Conservation (phyloP, 2,888 invertebrate species). For the Dioctria linearis region DNA sequence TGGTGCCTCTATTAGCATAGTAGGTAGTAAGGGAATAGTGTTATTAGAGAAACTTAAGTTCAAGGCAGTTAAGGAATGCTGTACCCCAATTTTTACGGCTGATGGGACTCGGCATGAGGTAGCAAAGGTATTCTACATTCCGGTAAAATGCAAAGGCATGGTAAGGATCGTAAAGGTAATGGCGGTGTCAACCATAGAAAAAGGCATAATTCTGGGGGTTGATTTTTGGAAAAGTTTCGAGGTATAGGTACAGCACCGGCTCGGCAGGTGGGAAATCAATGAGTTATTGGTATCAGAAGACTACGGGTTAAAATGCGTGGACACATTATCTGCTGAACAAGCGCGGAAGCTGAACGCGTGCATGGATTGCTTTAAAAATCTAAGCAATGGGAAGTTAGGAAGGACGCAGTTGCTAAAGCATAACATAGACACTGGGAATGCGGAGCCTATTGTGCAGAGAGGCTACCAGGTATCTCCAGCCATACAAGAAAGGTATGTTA, state of each 20-base stretch:
- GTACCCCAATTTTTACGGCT: not conserved
- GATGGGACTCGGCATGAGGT: not conserved
- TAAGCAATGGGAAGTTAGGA: conserved; percentile 40
- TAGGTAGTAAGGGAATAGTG: not conserved
- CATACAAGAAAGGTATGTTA: conserved; percentile 33
- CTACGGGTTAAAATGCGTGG: not conserved
- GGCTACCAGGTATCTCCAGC: conserved; percentile 43
- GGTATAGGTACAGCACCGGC: not conserved
- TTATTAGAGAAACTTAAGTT: not conserved
- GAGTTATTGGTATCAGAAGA: not conserved
- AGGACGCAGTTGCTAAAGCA: conserved; percentile 42
- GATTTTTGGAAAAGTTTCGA: not conserved
- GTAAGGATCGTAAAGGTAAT: not conserved
- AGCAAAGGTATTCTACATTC: not conserved
- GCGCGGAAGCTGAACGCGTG: not conserved
- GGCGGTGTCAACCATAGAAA: not conserved
- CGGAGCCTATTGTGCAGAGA: conserved; percentile 38
- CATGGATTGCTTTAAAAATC: not conserved
- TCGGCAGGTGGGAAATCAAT: not conserved
- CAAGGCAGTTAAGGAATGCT: not conserved
- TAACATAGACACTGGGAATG: conserved; percentile 48
- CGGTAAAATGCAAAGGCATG: not conserved
- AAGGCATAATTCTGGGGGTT: not conserved
- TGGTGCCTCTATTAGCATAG: no score
- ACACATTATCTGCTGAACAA: not conserved